Evolutionary conservation across 92 coral and sea anemone species (phyloP).

Genomic region (Micromussa lordhowensis): DNA sequence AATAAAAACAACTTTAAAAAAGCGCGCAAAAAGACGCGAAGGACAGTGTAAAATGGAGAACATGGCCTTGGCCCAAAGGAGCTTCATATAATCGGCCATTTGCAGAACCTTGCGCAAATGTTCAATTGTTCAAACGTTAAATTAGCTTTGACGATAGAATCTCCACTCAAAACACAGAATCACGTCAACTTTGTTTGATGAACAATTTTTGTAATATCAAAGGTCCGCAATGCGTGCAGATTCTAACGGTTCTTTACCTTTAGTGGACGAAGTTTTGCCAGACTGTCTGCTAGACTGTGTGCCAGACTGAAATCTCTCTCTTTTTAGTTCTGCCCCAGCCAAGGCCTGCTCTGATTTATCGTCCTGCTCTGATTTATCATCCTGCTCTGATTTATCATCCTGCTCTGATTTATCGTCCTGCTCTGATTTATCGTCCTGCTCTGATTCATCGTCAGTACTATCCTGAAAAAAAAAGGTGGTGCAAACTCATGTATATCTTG

Average conservation of each 20-base stretch:
- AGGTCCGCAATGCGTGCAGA: no score
- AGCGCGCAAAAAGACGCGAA: no score
- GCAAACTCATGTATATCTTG: not conserved
- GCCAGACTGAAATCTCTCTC: not conserved
- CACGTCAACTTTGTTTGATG: no score
- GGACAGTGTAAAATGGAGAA: not conserved
- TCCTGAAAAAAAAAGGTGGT: not conserved
- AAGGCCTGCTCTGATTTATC: constrained; percentile 17
- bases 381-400: constrained; percentile 20
- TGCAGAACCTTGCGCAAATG: no score
- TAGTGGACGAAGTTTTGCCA: not conserved
- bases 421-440: constrained; percentile 22
- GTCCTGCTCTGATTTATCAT: constrained; percentile 18
- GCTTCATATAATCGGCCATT: not conserved
- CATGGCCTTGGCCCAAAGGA: not conserved
- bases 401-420: constrained; percentile 20
- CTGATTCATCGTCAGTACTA: not conserved
- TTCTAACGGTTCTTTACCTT: constrained; percentile 1
- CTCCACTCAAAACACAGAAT: no score
- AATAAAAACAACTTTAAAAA: no score
- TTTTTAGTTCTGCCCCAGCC: constrained; percentile 26
- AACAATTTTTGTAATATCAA: no score
- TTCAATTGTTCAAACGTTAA: no score
- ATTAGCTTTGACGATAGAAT: no score
- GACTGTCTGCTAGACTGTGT: not conserved